phyloP scores from a whole-genome alignment of 2,113 vertebrate species.

The Pterocles burchelli region DNA sequence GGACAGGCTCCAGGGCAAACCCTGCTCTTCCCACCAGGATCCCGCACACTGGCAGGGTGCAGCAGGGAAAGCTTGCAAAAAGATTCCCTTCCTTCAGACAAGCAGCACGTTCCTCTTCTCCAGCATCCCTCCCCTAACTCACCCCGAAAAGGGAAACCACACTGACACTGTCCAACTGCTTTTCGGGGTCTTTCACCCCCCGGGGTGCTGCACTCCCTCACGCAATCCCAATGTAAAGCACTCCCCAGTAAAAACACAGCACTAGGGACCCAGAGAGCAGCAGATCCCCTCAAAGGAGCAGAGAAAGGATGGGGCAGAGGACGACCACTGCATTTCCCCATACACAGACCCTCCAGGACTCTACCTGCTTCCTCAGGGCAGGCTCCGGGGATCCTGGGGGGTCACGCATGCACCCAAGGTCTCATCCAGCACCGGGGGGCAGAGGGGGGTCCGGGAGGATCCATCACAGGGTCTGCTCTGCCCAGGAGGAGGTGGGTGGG shows the following conservation, averaged over 20 bases:
- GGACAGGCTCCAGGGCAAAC: not conserved
- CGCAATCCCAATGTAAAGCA: not conserved
- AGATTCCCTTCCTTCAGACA: not conserved
- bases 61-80: not conserved
- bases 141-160: not conserved
- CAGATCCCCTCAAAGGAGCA: not conserved
- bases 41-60: rapidly evolving
- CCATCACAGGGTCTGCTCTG: not conserved
- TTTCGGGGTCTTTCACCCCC: not conserved
- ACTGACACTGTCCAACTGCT: rapidly evolving
- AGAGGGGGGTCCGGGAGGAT: rapidly evolving
- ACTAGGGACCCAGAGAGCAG: not conserved
- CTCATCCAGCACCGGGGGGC: rapidly evolving
- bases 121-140: not conserved
- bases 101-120: not conserved
- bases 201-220: not conserved
- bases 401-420: not conserved
- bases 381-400: not conserved
- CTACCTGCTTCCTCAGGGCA: slow-evolving; percentile 21
- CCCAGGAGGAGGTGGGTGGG: not conserved
- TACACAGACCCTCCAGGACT: rapidly evolving
- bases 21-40: not conserved
- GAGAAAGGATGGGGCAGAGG: too few relatives aligned
- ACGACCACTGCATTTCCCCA: not conserved
- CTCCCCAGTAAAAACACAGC: not conserved